A percentile compares a stretch with the other conserved stretches of the same genome.
phyloP scores from a whole-genome alignment of 2,888 invertebrate genomes.

The Unio delphinus region DNA sequence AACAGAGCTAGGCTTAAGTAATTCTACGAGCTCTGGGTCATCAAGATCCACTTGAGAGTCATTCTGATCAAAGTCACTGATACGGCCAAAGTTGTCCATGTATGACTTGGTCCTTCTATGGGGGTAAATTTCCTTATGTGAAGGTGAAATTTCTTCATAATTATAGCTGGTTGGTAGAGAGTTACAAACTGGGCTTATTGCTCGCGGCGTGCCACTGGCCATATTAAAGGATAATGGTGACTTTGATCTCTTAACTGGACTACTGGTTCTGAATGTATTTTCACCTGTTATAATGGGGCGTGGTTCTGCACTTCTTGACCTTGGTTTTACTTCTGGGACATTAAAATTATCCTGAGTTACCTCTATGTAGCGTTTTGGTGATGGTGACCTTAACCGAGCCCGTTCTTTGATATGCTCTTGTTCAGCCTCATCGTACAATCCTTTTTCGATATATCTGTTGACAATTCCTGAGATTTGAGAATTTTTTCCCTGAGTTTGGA shows the following conservation, averaged over 20 bases:
- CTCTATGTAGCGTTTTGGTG: constrained; percentile 7
- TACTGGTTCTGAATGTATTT: too few relatives aligned
- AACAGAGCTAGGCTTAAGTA: constrained; percentile 32
- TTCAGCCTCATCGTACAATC: constrained; percentile 43
- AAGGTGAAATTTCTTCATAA: constrained; percentile 42
- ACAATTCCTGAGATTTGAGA: constrained; percentile 47
- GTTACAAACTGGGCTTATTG: too few relatives aligned
- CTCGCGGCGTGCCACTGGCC: too few relatives aligned
- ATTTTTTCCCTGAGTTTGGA: constrained; percentile 43
- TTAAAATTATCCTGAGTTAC: constrained; percentile 3
- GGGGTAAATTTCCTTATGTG: constrained; percentile 54
- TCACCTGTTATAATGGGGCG: too few relatives aligned
- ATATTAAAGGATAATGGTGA: too few relatives aligned
- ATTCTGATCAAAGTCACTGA: constrained; percentile 19
- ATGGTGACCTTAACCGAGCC: constrained; percentile 28
- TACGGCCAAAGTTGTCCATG: constrained; percentile 33
- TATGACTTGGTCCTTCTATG: constrained; percentile 51
- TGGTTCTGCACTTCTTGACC: too few relatives aligned
- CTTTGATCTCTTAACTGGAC: too few relatives aligned
- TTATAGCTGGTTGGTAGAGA: constrained; percentile 13
- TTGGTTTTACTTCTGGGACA: too few relatives aligned
- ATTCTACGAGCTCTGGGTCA: constrained; percentile 44
- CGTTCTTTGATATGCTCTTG: constrained; percentile 19
- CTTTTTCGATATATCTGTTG: constrained; percentile 50
- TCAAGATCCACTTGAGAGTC: constrained; percentile 32